Evolutionary conservation across 1,140 invertebrate genomes (phyloP).

Genomic region (Caenorhabditis brenneri): DNA sequence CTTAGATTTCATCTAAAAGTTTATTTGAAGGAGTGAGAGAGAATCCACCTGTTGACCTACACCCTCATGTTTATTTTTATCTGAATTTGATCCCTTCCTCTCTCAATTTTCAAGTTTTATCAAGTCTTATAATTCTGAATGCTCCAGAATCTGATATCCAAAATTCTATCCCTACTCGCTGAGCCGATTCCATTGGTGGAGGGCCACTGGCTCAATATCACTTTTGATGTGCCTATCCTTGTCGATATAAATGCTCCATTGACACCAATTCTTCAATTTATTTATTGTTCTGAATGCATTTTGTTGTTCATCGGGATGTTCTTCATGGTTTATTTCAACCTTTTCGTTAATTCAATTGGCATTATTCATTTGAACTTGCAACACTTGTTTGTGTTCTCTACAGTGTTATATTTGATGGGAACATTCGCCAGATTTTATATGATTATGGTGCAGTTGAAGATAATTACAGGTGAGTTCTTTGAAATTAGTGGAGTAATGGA

Average conservation of each 20-base stretch:
- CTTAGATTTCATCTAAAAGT: too few relatives aligned
- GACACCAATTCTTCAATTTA: not conserved
- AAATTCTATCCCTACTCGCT: not conserved
- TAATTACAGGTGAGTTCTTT: not conserved
- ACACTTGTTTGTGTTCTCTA: not conserved
- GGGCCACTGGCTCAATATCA: conserved; percentile 12
- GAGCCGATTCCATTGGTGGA: conserved; percentile 14
- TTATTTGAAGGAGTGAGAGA: too few relatives aligned
- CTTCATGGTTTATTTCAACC: not conserved
- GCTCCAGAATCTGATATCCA: not conserved
- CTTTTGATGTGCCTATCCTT: not conserved
- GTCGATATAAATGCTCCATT: conserved; percentile 17
- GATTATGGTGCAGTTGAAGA: not conserved
- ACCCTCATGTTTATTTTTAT: not conserved
- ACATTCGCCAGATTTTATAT: conserved; percentile 5
- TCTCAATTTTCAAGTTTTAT: not conserved
- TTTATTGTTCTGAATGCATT: not conserved
- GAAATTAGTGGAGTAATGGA: too few relatives aligned
- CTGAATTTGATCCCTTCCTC: not conserved
- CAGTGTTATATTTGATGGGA: not conserved
- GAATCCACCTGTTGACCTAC: too few relatives aligned
- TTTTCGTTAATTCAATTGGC: not conserved
- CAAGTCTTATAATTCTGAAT: not conserved
- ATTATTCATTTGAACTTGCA: conserved; percentile 17
- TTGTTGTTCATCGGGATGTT: not conserved